Base-by-base conservation (phyloP, 2,113 vertebrate species). In the Riparia riparia region DNA sequence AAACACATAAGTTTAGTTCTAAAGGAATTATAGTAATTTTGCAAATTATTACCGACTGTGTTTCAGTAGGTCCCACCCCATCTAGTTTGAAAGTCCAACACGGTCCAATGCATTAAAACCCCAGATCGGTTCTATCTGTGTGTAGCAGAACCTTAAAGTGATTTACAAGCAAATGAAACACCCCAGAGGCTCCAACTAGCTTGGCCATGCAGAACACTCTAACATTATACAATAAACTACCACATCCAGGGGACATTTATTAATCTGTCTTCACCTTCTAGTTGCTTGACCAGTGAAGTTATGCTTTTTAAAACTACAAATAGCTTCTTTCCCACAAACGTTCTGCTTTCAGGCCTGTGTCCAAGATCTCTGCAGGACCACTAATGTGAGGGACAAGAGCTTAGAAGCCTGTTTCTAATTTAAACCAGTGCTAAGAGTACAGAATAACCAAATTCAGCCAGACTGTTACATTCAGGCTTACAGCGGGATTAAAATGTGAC, bases 281-380 rank as follows among this genome's bases (percentile, higher is more conserved):
- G 86, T 82, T 82, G 82, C 71, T 87, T 95, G 95, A 93, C 84
- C 91, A 90, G 87, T 86, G 45, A 87, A 93, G 45, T 57, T 84
- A 91, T 41, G 79, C 26, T 90, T 93, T 93, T 72, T 64, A 82
- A 91, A 77, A 71, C 37, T 86, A 91, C 92, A 95, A 93, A 94
- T 56, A 96, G 82, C 71, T 88, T 93, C 79, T 94, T 92, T 93
- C 90, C 92, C 96, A 90, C 82, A 95, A 86, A 64, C 60, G 71
- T 88, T 80, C 76, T 92, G 74, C 68, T 89, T 72, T 93, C 74
- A 85, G 94, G 84, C 86, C 34, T 51, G 47, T 5, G 31, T 96
- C 93, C 95, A 96, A 95, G 70, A 91, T 44, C 85, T 82, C 90
- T 34, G 68, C 32, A 91, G 70, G 92, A 87, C 90, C 70, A 88